These are phyloP conservation scores for Geopemphigus sp. DNA, from an alignment of 1,140 invertebrate genomes.

Conservation along the genomic window DNA sequence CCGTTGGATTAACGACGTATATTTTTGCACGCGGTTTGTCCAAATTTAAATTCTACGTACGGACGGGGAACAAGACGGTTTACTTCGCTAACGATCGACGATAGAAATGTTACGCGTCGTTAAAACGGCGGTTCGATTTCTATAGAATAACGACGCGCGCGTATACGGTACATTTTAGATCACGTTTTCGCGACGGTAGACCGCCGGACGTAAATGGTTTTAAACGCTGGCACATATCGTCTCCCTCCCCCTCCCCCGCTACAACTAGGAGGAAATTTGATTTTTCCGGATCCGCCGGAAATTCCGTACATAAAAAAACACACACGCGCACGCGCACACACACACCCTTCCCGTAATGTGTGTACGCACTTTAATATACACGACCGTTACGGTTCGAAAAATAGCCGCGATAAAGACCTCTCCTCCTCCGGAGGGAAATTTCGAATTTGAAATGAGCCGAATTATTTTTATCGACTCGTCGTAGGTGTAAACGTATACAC, in stretches of 20 bases:
- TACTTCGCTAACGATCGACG: too few relatives aligned
- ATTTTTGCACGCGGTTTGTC: too few relatives aligned
- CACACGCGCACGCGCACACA: neutral
- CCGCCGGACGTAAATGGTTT: conserved; percentile 1
- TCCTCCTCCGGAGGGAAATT: neutral
- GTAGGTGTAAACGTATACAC: neutral
- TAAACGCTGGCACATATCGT: neutral
- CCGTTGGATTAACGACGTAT: too few relatives aligned
- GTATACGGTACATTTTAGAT: neutral
- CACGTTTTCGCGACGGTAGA: neutral
- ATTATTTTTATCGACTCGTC: neutral
- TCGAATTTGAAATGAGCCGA: neutral
- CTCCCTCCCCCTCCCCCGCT: too few relatives aligned
- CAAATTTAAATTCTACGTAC: too few relatives aligned
- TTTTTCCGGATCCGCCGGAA: conserved; percentile 44
- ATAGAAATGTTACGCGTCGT: too few relatives aligned
- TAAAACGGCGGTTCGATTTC: neutral
- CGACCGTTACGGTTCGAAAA: neutral
- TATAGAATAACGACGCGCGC: too few relatives aligned
- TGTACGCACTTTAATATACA: too few relatives aligned
- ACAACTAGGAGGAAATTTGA: conserved; percentile 8
- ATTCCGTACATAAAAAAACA: conserved; percentile 21
- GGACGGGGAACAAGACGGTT: too few relatives aligned
- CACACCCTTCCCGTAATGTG: too few relatives aligned
- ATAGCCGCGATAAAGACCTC: neutral